Conservation (phyloP, 2,797 vertebrate genomes). For the Anableps anableps region DNA sequence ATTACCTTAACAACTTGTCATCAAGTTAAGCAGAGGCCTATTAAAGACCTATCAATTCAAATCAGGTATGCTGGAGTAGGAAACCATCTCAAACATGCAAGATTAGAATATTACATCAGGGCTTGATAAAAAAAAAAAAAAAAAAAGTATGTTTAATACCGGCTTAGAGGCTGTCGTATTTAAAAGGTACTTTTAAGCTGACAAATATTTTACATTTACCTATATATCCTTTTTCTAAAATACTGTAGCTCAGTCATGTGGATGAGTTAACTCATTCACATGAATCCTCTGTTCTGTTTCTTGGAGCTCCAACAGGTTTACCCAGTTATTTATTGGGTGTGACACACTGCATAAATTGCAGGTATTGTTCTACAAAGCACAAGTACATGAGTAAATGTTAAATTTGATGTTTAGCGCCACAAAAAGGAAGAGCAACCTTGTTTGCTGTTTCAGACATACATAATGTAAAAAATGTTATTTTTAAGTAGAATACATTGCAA, state of each 20-base stretch:
- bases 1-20: not conserved
- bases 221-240: not conserved
- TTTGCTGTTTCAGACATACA: not conserved
- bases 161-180: not conserved
- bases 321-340: not conserved
- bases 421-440: not conserved
- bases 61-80: not conserved
- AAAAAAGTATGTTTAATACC: not conserved
- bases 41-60: not conserved
- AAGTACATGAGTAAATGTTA: not conserved
- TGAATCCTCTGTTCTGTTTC: not conserved
- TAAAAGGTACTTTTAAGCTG: not conserved
- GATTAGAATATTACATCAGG: not conserved
- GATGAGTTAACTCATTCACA: not conserved
- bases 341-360: not conserved
- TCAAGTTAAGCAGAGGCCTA: not conserved
- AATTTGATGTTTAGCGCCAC: not conserved
- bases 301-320: not conserved
- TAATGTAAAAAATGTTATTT: not conserved
- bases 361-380: not conserved
- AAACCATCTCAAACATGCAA: not conserved
- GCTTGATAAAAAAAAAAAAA: too few relatives aligned
- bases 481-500: not conserved
- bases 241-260: not conserved
- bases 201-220: not conserved